Conservation (phyloP, 2,888 invertebrate genomes). For the Incurvaria masculella region DNA sequence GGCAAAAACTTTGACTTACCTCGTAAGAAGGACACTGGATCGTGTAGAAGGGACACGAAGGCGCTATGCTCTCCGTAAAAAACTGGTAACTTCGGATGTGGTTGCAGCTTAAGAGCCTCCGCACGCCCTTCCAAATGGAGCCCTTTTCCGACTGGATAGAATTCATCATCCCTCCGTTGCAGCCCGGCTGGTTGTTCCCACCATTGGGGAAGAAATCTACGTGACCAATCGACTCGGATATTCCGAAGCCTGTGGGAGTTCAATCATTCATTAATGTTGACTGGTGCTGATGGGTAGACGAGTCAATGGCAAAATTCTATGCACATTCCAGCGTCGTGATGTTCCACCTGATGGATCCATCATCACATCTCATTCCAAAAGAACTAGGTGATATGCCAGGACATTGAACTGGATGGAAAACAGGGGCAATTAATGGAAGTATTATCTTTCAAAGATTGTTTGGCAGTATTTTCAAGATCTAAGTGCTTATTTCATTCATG, state of each 20-base stretch:
- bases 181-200: constrained; percentile 65
- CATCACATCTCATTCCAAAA: too few relatives aligned
- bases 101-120: constrained; percentile 66
- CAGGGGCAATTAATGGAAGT: too few relatives aligned
- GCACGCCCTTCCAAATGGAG: constrained; percentile 32
- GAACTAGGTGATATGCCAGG: too few relatives aligned
- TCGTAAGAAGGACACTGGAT: constrained; percentile 79
- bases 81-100: constrained; percentile 82
- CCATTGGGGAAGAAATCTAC: constrained; percentile 93
- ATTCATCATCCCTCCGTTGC: constrained; percentile 25
- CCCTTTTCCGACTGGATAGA: constrained; percentile 10
- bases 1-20: constrained; percentile 32
- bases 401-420: too few relatives aligned
- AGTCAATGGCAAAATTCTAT: too few relatives aligned
- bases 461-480: too few relatives aligned
- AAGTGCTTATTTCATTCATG: too few relatives aligned
- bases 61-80: constrained; percentile 80
- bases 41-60: constrained; percentile 72
- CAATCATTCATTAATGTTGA: too few relatives aligned
- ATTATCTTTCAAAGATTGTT: too few relatives aligned
- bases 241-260: constrained; percentile 61
- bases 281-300: too few relatives aligned
- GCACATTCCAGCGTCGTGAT: too few relatives aligned
- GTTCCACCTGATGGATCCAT: too few relatives aligned
- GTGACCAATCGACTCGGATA: constrained; percentile 79